Evolutionary conservation across 2,113 vertebrate species (phyloP).

Genomic region (Columba livia): DNA sequence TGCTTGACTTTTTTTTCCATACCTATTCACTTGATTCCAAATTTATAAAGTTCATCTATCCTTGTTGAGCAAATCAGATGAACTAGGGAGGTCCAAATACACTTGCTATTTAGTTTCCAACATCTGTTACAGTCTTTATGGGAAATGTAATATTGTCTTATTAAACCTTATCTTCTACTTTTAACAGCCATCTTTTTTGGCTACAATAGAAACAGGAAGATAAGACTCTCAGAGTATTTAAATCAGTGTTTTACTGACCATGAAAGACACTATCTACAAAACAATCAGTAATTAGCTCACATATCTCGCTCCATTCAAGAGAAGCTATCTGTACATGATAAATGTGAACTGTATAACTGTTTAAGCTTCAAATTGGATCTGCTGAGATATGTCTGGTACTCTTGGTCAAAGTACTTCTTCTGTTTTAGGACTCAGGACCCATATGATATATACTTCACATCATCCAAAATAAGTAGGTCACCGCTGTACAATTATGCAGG

Average conservation of each 20-base stretch:
- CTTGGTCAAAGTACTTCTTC: not conserved
- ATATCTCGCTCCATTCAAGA: not conserved
- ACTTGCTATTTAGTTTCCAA: not conserved
- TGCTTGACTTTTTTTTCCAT: not conserved
- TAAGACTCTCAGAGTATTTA: not conserved
- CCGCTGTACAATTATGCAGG: not conserved
- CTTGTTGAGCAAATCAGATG: not conserved
- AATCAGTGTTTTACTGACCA: constrained; percentile 28
- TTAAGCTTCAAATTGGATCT: not conserved
- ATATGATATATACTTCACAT: not conserved
- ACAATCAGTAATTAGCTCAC: constrained; percentile 1
- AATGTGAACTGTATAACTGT: not conserved
- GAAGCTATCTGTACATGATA: not conserved
- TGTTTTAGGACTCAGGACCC: not conserved
- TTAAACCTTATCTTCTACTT: not conserved
- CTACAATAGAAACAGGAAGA: not conserved
- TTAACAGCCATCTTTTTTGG: not conserved
- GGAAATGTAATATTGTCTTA: not conserved
- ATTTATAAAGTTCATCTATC: not conserved
- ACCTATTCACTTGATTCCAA: not conserved
- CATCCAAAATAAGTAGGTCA: not conserved
- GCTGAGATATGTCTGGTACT: not conserved
- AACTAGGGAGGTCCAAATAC: not conserved
- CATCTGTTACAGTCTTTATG: not conserved
- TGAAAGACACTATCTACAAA: not conserved